Percentiles rank a stretch among this genome's conserved stretches.
These are phyloP conservation scores for Drosophila austrosaltans DNA, from an alignment of 2,888 invertebrate species.

Conservation along the genomic window DNA sequence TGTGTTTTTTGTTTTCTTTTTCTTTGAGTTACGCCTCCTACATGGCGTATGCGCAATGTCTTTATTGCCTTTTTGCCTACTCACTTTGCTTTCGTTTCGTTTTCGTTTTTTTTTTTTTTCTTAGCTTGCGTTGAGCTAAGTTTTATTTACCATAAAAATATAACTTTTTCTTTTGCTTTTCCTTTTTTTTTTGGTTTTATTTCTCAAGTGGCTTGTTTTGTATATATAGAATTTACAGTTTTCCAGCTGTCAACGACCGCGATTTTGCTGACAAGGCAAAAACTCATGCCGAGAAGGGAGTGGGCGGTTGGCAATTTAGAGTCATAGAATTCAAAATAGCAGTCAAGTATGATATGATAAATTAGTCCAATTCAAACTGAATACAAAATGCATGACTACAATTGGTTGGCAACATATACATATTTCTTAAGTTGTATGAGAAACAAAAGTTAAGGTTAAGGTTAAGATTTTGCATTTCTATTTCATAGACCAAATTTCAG, in stretches of 20 bases:
- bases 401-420: background rate
- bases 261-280: background rate
- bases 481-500: too few species aligned
- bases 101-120: background rate
- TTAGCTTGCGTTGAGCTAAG: conserved; percentile 40
- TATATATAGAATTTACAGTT: conserved; percentile 61
- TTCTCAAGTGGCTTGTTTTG: conserved; percentile 69
- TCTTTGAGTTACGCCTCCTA: conserved; percentile 19
- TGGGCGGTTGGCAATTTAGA: background rate
- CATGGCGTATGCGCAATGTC: conserved; percentile 44
- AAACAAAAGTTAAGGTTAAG: too few species aligned
- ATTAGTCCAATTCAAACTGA: background rate
- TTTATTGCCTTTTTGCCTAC: conserved; percentile 41
- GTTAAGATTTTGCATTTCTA: too few species aligned
- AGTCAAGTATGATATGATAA: conserved; percentile 2
- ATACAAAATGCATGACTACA: too few species aligned
- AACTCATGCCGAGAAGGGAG: background rate
- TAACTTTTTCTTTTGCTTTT: conserved; percentile 54
- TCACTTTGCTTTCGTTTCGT: conserved; percentile 18
- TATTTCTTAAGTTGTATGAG: too few species aligned
- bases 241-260: conserved; percentile 23
- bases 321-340: background rate
- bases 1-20: conserved; percentile 6
- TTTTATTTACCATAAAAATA: conserved; percentile 64
- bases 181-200: conserved; percentile 30